Percentiles rank a stretch among this genome's conserved stretches.
These are phyloP conservation scores for Salvelinus fontinalis DNA, from an alignment of 2,113 vertebrate genomes.

Conservation along the genomic window DNA sequence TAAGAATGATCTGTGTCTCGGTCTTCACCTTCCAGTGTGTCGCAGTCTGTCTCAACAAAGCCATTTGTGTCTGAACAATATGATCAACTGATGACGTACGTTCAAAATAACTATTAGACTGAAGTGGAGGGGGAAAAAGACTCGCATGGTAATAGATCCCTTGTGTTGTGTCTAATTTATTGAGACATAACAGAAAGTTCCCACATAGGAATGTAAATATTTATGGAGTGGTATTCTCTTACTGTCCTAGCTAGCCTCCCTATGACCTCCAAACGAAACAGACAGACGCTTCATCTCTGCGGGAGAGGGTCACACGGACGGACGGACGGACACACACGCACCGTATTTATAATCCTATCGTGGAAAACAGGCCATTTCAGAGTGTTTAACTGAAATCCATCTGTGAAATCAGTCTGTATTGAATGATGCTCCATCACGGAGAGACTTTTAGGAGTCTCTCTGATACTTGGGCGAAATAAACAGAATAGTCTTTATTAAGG, in stretches of 20 bases:
- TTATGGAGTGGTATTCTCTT: neutral
- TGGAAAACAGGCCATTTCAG: neutral
- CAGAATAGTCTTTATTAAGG: too few species aligned
- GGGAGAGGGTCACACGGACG: neutral
- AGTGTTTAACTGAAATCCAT: neutral
- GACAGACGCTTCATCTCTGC: neutral
- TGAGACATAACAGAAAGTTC: neutral
- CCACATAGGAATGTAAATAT: neutral
- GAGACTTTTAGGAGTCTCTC: too few species aligned
- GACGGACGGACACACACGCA: too few species aligned
- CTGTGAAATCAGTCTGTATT: too few species aligned
- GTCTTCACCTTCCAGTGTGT: too few species aligned
- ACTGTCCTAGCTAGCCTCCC: neutral
- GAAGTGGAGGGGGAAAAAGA: neutral
- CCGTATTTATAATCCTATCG: too few species aligned
- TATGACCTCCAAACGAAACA: slow-evolving; percentile 1
- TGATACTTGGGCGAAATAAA: too few species aligned
- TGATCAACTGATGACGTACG: neutral
- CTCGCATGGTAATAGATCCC: too few species aligned
- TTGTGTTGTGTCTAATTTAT: neutral
- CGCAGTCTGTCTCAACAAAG: neutral
- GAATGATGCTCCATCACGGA: too few species aligned
- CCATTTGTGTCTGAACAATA: neutral
- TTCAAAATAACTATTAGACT: neutral
- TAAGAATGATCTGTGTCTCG: too few species aligned